These are phyloP conservation scores for Heliconius congener DNA, from an alignment of 1,140 invertebrate species.

Conservation along the genomic window DNA sequence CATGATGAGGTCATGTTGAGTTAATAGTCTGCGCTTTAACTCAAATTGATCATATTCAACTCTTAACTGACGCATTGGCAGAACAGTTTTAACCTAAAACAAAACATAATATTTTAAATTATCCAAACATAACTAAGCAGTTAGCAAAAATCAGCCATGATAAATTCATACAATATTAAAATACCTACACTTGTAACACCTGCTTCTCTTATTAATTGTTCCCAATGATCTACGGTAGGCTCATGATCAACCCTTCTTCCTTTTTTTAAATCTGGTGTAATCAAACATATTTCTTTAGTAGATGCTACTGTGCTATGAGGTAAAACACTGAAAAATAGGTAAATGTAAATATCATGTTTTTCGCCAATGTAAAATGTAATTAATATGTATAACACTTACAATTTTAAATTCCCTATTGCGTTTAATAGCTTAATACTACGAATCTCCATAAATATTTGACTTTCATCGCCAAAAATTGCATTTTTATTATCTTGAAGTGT, in stretches of 20 bases:
- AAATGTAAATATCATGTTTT: slow-evolving; percentile 19
- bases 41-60: slow-evolving; percentile 86
- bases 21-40: slow-evolving; percentile 82
- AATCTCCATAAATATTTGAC: slow-evolving; percentile 70
- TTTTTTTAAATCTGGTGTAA: slow-evolving; percentile 80
- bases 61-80: slow-evolving; percentile 84
- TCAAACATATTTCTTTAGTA: slow-evolving; percentile 81
- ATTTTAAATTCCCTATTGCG: slow-evolving; percentile 58
- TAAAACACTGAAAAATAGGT: slow-evolving; percentile 55
- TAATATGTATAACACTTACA: slow-evolving; percentile 53
- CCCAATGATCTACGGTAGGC: slow-evolving; percentile 83
- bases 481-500: slow-evolving; percentile 60
- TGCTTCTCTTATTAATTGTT: slow-evolving; percentile 79
- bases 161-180: not conserved
- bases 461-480: slow-evolving; percentile 67
- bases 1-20: slow-evolving; percentile 85
- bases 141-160: not conserved
- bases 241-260: slow-evolving; percentile 82
- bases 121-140: not conserved
- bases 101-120: slow-evolving; percentile 16
- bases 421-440: slow-evolving; percentile 71
- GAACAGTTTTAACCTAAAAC: slow-evolving; percentile 69
- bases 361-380: not conserved
- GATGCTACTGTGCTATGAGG: slow-evolving; percentile 66
- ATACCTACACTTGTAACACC: slow-evolving; percentile 76